Conservation (phyloP, 2,888 invertebrate species). For the Archaeoteleia sp. region DNA sequence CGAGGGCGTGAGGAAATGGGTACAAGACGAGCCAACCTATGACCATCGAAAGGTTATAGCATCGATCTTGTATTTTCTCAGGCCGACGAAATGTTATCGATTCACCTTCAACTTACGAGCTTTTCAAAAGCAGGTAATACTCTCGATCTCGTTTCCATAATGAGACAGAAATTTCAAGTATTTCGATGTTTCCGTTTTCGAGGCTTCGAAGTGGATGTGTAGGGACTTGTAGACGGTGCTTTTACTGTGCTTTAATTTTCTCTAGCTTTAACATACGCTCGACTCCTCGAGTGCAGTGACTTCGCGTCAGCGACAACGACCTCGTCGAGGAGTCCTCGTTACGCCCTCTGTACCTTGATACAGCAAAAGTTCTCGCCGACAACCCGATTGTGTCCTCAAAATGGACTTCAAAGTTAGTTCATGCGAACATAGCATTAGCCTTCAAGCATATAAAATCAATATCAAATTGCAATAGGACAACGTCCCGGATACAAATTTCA, state of each 20-base stretch:
- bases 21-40: too few species aligned
- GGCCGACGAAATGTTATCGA: too few species aligned
- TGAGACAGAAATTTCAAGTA: too few species aligned
- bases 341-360: slow-evolving; percentile 11
- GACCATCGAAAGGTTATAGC: too few species aligned
- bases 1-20: slow-evolving; percentile 17
- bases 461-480: slow-evolving; percentile 27
- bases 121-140: not conserved
- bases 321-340: slow-evolving; percentile 15
- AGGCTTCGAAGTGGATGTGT: too few species aligned
- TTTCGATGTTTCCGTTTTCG: slow-evolving; percentile 8
- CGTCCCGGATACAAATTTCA: too few species aligned
- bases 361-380: slow-evolving; percentile 14
- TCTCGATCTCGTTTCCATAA: not conserved
- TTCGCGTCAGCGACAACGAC: slow-evolving; percentile 23
- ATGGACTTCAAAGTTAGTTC: slow-evolving; percentile 1
- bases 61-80: too few species aligned
- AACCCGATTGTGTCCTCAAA: slow-evolving; percentile 28
- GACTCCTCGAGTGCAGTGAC: slow-evolving; percentile 51
- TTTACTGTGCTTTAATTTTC: slow-evolving; percentile 18
- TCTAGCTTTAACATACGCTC: slow-evolving; percentile 32
- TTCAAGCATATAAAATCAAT: slow-evolving; percentile 29
- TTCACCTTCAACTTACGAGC: slow-evolving; percentile 10
- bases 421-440: slow-evolving; percentile 6
- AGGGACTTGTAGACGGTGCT: too few species aligned